A percentile compares a stretch with the other conserved stretches of the same genome.
phyloP scores from a whole-genome alignment of 2,797 vertebrate species.

The Pseudocheirus occidentalis region DNA sequence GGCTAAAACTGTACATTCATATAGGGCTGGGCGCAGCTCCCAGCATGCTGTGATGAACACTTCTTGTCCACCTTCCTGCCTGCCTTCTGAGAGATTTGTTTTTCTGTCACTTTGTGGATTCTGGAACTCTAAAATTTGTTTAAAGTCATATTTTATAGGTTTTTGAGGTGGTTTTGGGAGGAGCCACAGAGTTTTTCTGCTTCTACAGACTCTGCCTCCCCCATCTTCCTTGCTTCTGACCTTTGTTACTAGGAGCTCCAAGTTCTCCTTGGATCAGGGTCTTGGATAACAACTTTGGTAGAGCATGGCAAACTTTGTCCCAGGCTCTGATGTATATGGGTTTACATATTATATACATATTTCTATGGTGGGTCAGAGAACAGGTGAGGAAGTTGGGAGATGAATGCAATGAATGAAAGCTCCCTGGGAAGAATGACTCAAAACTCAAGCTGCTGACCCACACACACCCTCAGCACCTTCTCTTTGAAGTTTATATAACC shows the following conservation, averaged over 20 bases:
- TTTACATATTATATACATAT: neutral
- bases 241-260: constrained; percentile 50
- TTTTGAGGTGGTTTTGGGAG: too few species aligned
- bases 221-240: constrained; percentile 63
- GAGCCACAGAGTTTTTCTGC: too few species aligned
- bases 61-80: too few species aligned
- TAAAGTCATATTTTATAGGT: too few species aligned
- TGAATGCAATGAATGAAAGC: neutral
- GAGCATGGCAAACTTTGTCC: neutral
- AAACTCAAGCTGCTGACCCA: neutral
- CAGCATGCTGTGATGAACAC: too few species aligned
- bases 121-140: too few species aligned
- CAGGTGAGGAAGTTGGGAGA: neutral
- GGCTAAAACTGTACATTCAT: too few species aligned
- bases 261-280: constrained; percentile 57
- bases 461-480: neutral
- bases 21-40: too few species aligned
- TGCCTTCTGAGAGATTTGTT: too few species aligned
- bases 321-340: neutral
- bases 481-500: neutral
- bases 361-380: neutral
- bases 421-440: constrained; percentile 22
- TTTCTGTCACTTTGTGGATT: too few species aligned
- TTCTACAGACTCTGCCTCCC: neutral
- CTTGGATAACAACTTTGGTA: constrained; percentile 27